These are phyloP conservation scores for Acleris laterana DNA, from an alignment of 2,888 invertebrate species.

Conservation along the genomic window DNA sequence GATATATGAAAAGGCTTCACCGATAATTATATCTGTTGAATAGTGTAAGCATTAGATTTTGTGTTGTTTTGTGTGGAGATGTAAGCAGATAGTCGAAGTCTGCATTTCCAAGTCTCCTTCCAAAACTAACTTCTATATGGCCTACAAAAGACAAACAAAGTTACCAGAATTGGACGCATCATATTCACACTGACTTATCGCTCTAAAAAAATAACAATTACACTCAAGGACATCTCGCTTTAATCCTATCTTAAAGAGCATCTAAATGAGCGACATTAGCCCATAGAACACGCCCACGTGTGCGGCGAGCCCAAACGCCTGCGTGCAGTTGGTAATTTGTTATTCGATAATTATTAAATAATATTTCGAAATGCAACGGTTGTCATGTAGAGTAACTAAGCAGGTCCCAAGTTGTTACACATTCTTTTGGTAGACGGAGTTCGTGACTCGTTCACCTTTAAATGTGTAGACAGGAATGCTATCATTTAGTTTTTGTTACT, in stretches of 20 bases:
- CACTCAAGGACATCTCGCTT: conserved; percentile 8
- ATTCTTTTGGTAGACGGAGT: conserved; percentile 29
- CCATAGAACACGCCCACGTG: conserved; percentile 17
- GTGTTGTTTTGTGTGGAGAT: too few relatives aligned
- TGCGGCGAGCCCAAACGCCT: conserved; percentile 10
- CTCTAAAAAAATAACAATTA: conserved; percentile 10
- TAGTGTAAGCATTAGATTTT: too few relatives aligned
- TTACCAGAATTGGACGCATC: background rate
- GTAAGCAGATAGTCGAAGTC: too few relatives aligned
- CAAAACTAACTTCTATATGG: too few relatives aligned
- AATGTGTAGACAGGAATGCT: conserved; percentile 32
- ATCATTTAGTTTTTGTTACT: conserved; percentile 31
- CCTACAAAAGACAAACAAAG: background rate
- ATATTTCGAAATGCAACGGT: conserved; percentile 20
- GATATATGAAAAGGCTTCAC: too few relatives aligned
- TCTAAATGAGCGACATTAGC: conserved; percentile 26
- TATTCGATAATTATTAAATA: conserved; percentile 24
- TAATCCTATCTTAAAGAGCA: conserved; percentile 20
- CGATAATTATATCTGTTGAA: too few relatives aligned
- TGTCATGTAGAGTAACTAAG: conserved; percentile 13
- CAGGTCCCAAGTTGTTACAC: conserved; percentile 13
- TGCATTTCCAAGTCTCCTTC: too few relatives aligned
- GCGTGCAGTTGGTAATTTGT: conserved; percentile 5
- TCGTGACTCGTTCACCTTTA: conserved; percentile 38
- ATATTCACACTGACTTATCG: background rate